Percentiles rank a stretch among this genome's conserved stretches.
Conservation (phyloP, 2,113 vertebrate genomes). For the Xerus inauris region DNA sequence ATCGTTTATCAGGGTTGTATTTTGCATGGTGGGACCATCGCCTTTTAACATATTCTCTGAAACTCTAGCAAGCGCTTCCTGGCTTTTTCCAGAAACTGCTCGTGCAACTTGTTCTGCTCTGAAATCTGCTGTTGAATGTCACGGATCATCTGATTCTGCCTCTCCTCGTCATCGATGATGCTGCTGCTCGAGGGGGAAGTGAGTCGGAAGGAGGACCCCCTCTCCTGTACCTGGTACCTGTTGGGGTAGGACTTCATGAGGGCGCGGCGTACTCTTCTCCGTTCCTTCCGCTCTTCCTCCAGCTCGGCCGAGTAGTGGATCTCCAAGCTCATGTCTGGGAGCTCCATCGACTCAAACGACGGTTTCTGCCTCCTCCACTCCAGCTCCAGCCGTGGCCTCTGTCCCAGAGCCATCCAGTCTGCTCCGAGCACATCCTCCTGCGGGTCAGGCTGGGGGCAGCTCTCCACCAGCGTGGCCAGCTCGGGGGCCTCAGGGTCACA, state of each 20-base stretch:
- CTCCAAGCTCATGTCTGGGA: background rate
- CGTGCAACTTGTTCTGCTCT: constrained; percentile 59
- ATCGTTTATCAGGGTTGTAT: background rate
- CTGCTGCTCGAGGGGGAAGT: rapidly evolving
- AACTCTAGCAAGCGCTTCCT: constrained; percentile 69
- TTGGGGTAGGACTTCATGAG: background rate
- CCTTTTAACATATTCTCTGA: constrained; percentile 16
- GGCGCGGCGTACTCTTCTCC: background rate
- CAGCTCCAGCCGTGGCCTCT: background rate
- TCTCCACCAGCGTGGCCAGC: rapidly evolving
- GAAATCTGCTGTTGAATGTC: constrained; percentile 59
- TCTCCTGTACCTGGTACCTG: rapidly evolving
- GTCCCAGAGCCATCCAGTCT: rapidly evolving
- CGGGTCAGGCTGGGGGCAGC: rapidly evolving
- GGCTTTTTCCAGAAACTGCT: constrained; percentile 72
- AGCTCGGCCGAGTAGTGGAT: background rate
- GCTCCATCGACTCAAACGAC: rapidly evolving
- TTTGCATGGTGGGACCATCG: rapidly evolving
- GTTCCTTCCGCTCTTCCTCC: background rate
- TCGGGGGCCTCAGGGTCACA: rapidly evolving
- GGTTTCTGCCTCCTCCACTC: background rate
- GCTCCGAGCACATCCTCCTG: rapidly evolving
- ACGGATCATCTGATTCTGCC: background rate
- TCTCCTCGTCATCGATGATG: rapidly evolving
- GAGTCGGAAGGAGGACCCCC: rapidly evolving